Evolutionary conservation across 2,888 invertebrate genomes (phyloP).

Genomic region (Scaptomyza polygonia): DNA sequence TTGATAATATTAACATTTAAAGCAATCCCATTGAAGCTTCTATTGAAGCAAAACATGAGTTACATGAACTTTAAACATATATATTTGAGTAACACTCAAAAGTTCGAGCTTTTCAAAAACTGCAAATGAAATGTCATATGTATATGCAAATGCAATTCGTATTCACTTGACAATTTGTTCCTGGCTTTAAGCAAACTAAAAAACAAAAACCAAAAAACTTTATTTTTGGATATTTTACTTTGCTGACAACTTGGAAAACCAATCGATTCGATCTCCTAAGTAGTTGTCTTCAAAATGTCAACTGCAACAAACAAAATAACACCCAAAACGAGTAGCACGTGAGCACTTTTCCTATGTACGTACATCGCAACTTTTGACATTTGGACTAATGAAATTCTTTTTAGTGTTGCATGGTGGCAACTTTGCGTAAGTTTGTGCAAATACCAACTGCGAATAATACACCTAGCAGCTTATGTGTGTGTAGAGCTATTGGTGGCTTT

Average conservation of each 20-base stretch:
- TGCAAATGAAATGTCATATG: conserved; percentile 42
- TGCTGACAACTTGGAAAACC: conserved; percentile 35
- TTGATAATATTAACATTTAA: too few relatives aligned
- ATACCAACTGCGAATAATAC: conserved; percentile 1
- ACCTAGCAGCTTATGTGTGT: conserved; percentile 4
- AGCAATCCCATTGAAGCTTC: not conserved
- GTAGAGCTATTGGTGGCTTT: conserved; percentile 36
- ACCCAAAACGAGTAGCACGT: conserved; percentile 4
- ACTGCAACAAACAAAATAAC: conserved; percentile 16
- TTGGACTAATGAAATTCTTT: conserved; percentile 69
- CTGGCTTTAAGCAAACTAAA: conserved; percentile 18
- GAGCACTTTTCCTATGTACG: conserved; percentile 20
- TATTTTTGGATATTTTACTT: conserved; percentile 16
- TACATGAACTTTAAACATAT: not conserved
- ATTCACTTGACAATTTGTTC: conserved; percentile 21
- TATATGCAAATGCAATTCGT: conserved; percentile 65
- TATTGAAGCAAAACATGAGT: not conserved
- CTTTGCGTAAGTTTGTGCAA: conserved; percentile 20
- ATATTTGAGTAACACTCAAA: not conserved
- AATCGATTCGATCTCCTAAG: conserved; percentile 34
- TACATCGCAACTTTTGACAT: conserved; percentile 67
- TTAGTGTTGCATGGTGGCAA: conserved; percentile 9
- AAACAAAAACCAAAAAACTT: conserved; percentile 6
- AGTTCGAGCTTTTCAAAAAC: not conserved
- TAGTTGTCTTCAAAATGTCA: conserved; percentile 24